Conservation (phyloP, 1,140 invertebrate species). For the Procambarus clarkii region DNA sequence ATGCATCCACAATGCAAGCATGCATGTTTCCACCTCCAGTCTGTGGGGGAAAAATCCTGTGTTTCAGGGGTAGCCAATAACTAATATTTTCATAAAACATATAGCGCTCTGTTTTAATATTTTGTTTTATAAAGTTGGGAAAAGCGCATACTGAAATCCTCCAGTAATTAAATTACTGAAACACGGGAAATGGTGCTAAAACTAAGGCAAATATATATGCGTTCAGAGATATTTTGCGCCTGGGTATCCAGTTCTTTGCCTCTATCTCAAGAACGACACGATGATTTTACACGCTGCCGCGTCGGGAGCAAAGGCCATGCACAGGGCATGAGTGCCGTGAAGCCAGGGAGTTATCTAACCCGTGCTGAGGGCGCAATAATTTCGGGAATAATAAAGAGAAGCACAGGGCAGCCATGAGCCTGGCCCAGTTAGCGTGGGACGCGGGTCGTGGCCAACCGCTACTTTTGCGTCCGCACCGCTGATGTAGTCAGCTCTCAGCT, state of each 20-base stretch:
- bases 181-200: background rate
- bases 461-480: constrained; percentile 43
- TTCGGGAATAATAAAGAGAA: constrained; percentile 27
- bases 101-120: too few relatives aligned
- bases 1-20: constrained; percentile 3
- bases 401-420: constrained; percentile 5
- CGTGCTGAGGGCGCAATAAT: constrained; percentile 15
- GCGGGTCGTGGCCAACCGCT: constrained; percentile 6
- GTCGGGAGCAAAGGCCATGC: background rate
- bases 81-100: background rate
- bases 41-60: constrained; percentile 38
- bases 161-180: background rate
- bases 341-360: background rate
- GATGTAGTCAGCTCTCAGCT: constrained; percentile 15
- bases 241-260: background rate
- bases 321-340: background rate
- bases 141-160: constrained; percentile 18
- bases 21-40: constrained; percentile 24
- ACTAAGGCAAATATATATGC: background rate
- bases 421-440: constrained; percentile 18
- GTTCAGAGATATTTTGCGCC: background rate
- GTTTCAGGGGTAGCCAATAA: constrained; percentile 21
- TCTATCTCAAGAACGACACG: background rate
- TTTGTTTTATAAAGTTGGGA: background rate
- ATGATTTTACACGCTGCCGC: background rate